A percentile compares a stretch with the other conserved stretches of the same genome.
These are phyloP conservation scores for Guaruba guarouba DNA, from an alignment of 2,113 vertebrate genomes.

Conservation along the genomic window DNA sequence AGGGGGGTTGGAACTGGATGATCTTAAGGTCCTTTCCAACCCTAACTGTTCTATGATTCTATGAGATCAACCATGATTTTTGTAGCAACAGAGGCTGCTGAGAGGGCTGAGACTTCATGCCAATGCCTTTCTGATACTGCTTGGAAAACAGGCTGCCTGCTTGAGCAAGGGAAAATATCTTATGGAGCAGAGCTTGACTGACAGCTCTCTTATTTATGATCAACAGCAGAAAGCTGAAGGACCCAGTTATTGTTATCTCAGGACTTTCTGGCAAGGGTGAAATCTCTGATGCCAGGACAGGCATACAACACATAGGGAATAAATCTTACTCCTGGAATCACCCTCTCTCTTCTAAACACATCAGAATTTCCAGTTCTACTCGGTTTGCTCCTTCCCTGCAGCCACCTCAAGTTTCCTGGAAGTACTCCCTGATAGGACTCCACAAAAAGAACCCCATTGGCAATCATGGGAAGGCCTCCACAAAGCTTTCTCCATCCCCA, in stretches of 20 bases:
- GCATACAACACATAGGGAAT: not conserved
- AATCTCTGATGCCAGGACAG: constrained; percentile 1
- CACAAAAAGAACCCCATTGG: not conserved
- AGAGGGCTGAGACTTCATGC: not conserved
- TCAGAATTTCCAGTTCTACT: constrained; percentile 33
- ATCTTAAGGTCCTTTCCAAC: too few relatives aligned
- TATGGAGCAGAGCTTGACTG: not conserved
- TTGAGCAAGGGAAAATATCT: not conserved
- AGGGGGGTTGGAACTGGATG: too few relatives aligned
- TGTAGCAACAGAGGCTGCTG: not conserved
- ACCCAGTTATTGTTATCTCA: not conserved
- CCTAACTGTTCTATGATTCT: too few relatives aligned
- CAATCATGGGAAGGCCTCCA: not conserved
- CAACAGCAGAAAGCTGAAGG: not conserved
- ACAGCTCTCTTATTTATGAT: not conserved
- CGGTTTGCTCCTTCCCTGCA: not conserved
- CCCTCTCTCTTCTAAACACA: not conserved
- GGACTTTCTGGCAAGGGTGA: not conserved
- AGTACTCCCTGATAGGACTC: not conserved
- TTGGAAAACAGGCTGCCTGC: not conserved
- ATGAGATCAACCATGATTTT: not conserved
- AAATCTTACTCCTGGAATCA: constrained; percentile 13
- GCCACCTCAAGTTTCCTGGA: not conserved
- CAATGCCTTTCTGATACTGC: not conserved
- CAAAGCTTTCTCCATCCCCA: not conserved